Conservation (phyloP, 2,797 vertebrate species). For the Chlorospingus flavigularis region DNA sequence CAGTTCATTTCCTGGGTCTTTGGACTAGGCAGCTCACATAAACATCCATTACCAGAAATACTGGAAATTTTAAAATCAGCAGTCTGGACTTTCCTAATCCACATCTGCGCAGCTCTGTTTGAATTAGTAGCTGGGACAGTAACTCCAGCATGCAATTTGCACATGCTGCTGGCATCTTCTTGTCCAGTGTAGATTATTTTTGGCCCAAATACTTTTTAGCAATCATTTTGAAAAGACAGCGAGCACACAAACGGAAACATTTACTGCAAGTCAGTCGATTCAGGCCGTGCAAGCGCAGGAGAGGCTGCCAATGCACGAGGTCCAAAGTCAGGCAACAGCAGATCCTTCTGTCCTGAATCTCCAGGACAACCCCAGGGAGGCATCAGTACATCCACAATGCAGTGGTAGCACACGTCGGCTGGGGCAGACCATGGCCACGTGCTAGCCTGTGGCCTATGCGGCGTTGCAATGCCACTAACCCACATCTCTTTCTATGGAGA, state of each 20-base stretch:
- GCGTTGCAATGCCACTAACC: background rate
- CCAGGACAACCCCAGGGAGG: background rate
- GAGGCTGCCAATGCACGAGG: background rate
- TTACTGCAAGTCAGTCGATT: background rate
- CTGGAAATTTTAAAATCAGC: background rate
- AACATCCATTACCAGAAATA: slow-evolving; percentile 7
- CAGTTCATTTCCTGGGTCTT: background rate
- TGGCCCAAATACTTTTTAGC: background rate
- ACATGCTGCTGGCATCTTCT: background rate
- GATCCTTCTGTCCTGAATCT: background rate
- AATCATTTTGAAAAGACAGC: background rate
- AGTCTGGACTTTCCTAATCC: background rate
- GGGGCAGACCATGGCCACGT: background rate
- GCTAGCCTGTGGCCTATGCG: background rate
- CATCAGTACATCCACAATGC: background rate
- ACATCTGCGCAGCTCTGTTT: background rate
- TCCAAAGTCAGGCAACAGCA: background rate
- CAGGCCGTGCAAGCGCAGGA: background rate
- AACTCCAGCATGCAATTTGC: background rate
- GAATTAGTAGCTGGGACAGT: background rate
- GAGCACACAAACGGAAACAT: slow-evolving; percentile 3
- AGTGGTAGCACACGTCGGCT: background rate
- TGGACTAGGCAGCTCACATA: background rate
- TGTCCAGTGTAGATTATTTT: background rate
- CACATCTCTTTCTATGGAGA: slow-evolving; percentile 6